These are phyloP conservation scores for Synaphobranchus kaupii DNA, from an alignment of 2,797 vertebrate species.

Conservation along the genomic window DNA sequence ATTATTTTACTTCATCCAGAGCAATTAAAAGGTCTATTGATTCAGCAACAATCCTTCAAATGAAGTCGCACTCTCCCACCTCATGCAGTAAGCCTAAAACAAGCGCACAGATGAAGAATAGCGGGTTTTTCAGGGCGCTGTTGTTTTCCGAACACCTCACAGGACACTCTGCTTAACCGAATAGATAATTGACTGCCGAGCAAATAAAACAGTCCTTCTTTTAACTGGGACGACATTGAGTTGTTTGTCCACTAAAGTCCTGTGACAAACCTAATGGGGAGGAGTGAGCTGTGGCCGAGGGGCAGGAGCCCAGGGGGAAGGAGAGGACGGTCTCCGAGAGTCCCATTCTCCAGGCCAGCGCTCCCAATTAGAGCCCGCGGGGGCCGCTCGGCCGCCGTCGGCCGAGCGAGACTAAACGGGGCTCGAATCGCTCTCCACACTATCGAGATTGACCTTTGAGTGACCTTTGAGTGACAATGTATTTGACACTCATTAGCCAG, in stretches of 20 bases:
- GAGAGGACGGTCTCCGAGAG: constrained; percentile 7
- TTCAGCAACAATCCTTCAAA: neutral
- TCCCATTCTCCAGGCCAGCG: constrained; percentile 56
- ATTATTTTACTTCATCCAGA: neutral
- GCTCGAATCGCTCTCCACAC: constrained; percentile 42
- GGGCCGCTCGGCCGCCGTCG: constrained; percentile 30
- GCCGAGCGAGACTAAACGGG: constrained; percentile 30
- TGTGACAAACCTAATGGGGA: constrained; percentile 5
- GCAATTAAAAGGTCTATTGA: neutral
- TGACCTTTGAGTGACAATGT: constrained; percentile 71
- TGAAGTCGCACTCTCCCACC: neutral
- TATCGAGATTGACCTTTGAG: constrained; percentile 66
- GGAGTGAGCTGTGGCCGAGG: neutral
- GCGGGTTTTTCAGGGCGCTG: neutral
- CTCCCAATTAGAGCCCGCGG: constrained; percentile 61
- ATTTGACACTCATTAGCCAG: constrained; percentile 71
- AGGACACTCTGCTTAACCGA: neutral
- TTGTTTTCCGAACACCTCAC: neutral
- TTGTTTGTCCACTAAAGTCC: constrained; percentile 13
- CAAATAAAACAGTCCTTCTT: neutral
- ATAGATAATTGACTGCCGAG: constrained; percentile 12
- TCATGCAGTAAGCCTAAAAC: neutral
- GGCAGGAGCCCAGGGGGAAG: constrained; percentile 37
- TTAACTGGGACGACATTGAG: neutral
- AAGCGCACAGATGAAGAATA: neutral